Percentiles rank a stretch among this genome's conserved stretches.
phyloP scores from a whole-genome alignment of 2,113 vertebrate genomes.

The Phrynosoma blainvillii region DNA sequence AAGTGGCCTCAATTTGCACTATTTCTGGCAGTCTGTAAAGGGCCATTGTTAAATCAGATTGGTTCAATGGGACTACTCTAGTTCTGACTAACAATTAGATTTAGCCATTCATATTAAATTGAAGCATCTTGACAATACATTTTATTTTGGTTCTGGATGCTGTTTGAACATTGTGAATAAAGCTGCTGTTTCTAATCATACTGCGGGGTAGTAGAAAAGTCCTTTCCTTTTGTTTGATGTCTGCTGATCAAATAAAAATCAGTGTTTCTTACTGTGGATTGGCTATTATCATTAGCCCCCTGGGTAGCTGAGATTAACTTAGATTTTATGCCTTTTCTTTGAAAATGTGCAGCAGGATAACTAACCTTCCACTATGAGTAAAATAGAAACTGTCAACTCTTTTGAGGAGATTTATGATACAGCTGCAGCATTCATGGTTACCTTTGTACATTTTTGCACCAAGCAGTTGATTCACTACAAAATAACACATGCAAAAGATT shows the following conservation, averaged over 20 bases:
- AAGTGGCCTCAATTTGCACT: too few species aligned
- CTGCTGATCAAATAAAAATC: slow-evolving; percentile 30
- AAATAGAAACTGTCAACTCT: slow-evolving; percentile 47
- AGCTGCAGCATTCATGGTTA: slow-evolving; percentile 25
- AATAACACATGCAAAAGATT: background rate
- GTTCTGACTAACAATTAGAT: too few species aligned
- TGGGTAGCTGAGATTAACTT: background rate
- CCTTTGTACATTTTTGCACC: background rate
- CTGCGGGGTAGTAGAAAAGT: slow-evolving; percentile 2
- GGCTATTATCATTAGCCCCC: background rate
- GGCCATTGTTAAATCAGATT: background rate
- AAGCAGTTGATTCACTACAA: background rate
- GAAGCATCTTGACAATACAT: background rate
- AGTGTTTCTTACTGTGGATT: background rate
- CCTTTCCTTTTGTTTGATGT: background rate
- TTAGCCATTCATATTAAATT: background rate
- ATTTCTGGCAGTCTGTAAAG: too few species aligned
- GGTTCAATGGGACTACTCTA: background rate
- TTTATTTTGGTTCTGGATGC: background rate
- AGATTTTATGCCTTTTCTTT: slow-evolving; percentile 28
- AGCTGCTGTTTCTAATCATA: slow-evolving; percentile 20
- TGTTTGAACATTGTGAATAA: slow-evolving; percentile 21
- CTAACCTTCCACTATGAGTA: slow-evolving; percentile 22
- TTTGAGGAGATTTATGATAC: slow-evolving; percentile 39
- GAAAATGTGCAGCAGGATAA: slow-evolving; percentile 42